These are phyloP conservation scores for Drosophila guanche DNA, from an alignment of 1,140 invertebrate species.

Conservation along the genomic window DNA sequence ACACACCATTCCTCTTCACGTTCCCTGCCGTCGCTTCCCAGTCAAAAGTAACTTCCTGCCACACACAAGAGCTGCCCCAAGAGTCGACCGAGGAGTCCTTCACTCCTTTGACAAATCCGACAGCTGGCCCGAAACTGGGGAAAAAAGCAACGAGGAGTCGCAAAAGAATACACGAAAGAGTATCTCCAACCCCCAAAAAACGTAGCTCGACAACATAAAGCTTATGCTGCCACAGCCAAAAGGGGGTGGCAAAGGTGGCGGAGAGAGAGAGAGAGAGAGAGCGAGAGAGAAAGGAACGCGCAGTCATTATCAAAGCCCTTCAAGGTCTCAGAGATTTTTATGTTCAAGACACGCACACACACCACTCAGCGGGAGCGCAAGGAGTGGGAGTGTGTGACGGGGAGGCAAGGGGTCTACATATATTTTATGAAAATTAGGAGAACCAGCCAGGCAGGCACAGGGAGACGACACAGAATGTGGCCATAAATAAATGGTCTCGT, in stretches of 20 bases:
- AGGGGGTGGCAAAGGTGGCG: conserved; percentile 32
- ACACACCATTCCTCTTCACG: not conserved
- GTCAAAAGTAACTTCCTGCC: conserved; percentile 51
- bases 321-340: conserved; percentile 71
- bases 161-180: conserved; percentile 3
- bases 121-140: conserved; percentile 40
- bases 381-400: not conserved
- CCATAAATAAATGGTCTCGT: conserved; percentile 82
- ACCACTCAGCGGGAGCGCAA: not conserved
- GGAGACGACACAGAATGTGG: conserved; percentile 56
- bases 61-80: conserved; percentile 32
- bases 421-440: conserved; percentile 76
- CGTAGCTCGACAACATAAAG: conserved; percentile 57
- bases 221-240: conserved; percentile 48
- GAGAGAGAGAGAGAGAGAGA: not conserved
- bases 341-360: conserved; percentile 61
- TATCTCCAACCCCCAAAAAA: conserved; percentile 47
- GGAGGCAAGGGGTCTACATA: conserved; percentile 22
- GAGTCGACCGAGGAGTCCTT: conserved; percentile 36
- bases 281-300: not conserved
- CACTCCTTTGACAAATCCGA: conserved; percentile 61
- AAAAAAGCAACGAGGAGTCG: conserved; percentile 24
- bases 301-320: conserved; percentile 77
- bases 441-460: conserved; percentile 22
- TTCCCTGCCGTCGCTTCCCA: conserved; percentile 3